These are phyloP conservation scores for Xenopus tropicalis DNA, from an alignment of 2,113 vertebrate genomes.

Conservation along the genomic window UCB_Xtro_10.0 CM004445.2:71140001-71140500, in stretches of 20 bases:
- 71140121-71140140: constrained; percentile 33
- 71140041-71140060: constrained; percentile 33
- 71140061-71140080: constrained; percentile 41
- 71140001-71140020: constrained; percentile 35
- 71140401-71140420: too few species aligned
- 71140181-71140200: background rate
- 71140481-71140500: too few species aligned
- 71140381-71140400: too few species aligned
- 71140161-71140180: constrained; percentile 6
- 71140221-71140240: background rate
- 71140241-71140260: constrained; percentile 11
- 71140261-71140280: background rate
- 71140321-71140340: too few species aligned
- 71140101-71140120: constrained; percentile 39
- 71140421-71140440: too few species aligned
- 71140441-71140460: too few species aligned
- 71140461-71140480: too few species aligned
- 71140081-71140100: constrained; percentile 42
- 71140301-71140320: background rate
- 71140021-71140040: constrained; percentile 18
- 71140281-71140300: background rate
- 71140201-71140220: background rate
- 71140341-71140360: too few species aligned
- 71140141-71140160: background rate
- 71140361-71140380: too few species aligned